phyloP scores from a whole-genome alignment of 1,140 invertebrate genomes.

The Zophobas morio region DNA sequence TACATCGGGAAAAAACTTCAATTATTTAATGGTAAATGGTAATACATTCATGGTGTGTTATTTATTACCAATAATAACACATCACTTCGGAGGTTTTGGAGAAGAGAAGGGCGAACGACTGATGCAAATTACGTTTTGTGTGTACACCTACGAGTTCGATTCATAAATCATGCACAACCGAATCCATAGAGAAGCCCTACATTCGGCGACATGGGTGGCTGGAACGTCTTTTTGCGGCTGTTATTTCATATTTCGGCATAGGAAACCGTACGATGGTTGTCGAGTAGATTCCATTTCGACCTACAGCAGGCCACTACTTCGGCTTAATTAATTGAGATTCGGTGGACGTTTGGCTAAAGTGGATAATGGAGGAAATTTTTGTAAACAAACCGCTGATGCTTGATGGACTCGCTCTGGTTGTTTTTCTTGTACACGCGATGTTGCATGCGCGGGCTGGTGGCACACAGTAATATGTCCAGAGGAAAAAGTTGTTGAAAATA shows the following conservation, averaged over 20 bases:
- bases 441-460: not conserved
- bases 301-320: not conserved
- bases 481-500: not conserved
- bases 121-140: slow-evolving; percentile 29
- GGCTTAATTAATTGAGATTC: not conserved
- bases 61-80: slow-evolving; percentile 41
- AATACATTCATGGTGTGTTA: slow-evolving; percentile 41
- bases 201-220: slow-evolving; percentile 30
- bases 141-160: slow-evolving; percentile 37
- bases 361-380: slow-evolving; percentile 17
- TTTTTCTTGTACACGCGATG: slow-evolving; percentile 17
- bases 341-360: not conserved
- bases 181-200: slow-evolving; percentile 33
- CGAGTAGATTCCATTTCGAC: not conserved
- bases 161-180: slow-evolving; percentile 32
- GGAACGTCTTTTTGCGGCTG: slow-evolving; percentile 16
- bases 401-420: slow-evolving; percentile 18
- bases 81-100: slow-evolving; percentile 9
- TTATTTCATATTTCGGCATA: slow-evolving; percentile 32
- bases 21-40: slow-evolving; percentile 36
- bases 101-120: slow-evolving; percentile 20
- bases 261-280: slow-evolving; percentile 25
- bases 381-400: slow-evolving; percentile 33
- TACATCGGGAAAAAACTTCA: slow-evolving; percentile 37
- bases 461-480: too few relatives aligned